phyloP scores from a whole-genome alignment of 1,140 invertebrate genomes.

The Ostrea edulis region DNA sequence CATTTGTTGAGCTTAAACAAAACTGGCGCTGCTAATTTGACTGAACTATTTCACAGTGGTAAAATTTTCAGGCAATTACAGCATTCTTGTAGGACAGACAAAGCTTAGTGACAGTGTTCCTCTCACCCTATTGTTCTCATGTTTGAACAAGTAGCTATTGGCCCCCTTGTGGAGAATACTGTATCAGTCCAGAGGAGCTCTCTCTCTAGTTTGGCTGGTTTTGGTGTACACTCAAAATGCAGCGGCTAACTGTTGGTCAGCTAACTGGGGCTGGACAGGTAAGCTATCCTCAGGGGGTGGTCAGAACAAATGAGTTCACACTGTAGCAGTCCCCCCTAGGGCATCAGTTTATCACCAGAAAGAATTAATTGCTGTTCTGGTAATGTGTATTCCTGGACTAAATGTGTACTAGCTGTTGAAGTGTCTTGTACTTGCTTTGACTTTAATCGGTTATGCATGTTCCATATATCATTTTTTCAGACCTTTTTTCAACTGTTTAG shows the following conservation, averaged over 20 bases:
- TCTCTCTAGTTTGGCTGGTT: background rate
- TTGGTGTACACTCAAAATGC: background rate
- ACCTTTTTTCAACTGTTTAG: background rate
- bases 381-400: conserved; percentile 10
- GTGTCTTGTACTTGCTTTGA: background rate
- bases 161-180: background rate
- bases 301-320: conserved; percentile 31
- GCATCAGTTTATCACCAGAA: conserved; percentile 28
- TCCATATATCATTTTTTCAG: conserved; percentile 15
- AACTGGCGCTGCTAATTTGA: background rate
- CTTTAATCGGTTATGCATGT: background rate
- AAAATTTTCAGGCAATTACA: conserved; percentile 2
- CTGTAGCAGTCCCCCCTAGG: conserved; percentile 8
- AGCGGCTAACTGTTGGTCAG: conserved; percentile 23
- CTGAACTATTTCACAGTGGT: conserved; percentile 25
- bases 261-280: conserved; percentile 10
- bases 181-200: background rate
- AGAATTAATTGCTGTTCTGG: conserved; percentile 16
- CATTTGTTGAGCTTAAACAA: conserved; percentile 18
- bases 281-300: conserved; percentile 10
- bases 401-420: background rate
- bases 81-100: conserved; percentile 3
- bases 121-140: background rate
- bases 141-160: background rate
- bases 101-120: conserved; percentile 9